These are phyloP conservation scores for Haemorhous mexicanus DNA, from an alignment of 2,113 vertebrate genomes.

Conservation along the genomic window DNA sequence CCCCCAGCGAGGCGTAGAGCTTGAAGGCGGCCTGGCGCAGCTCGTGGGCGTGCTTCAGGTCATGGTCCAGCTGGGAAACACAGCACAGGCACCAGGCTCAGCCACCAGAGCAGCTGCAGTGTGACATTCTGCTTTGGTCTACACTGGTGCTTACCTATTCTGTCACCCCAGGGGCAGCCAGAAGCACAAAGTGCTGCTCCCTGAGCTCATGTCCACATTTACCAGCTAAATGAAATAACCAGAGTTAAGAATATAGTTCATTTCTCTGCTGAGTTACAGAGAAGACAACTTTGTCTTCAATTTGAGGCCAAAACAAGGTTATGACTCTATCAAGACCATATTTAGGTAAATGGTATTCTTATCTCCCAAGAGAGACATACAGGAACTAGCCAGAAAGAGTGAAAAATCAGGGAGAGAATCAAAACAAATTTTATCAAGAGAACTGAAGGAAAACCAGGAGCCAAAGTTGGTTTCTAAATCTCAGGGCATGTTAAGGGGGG, in stretches of 20 bases:
- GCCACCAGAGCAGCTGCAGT: not conserved
- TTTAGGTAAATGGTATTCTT: not conserved
- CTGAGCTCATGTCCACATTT: not conserved
- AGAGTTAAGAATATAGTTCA: not conserved
- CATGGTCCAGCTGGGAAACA: constrained; percentile 89
- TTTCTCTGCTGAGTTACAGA: not conserved
- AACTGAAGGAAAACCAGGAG: not conserved
- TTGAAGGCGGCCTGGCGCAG: constrained; percentile 98
- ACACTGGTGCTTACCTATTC: not conserved
- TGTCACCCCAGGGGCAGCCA: not conserved
- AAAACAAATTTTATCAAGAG: not conserved
- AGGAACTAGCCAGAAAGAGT: not conserved
- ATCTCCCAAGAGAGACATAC: not conserved
- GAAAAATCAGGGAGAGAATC: not conserved
- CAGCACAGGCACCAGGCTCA: not conserved
- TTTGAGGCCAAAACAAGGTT: not conserved
- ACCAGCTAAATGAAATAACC: not conserved
- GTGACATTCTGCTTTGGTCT: not conserved
- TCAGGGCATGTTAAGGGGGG: not conserved
- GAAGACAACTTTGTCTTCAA: not conserved
- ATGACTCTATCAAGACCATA: not conserved
- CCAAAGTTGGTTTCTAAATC: not conserved
- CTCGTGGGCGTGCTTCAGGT: constrained; percentile 97
- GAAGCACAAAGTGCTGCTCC: not conserved
- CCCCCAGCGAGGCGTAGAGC: constrained; percentile 95